Evolutionary conservation across 2,797 vertebrate genomes (phyloP), one percentile per base, ranked within the genome.

Genomic region (Corythornis leucogaster): DNA sequence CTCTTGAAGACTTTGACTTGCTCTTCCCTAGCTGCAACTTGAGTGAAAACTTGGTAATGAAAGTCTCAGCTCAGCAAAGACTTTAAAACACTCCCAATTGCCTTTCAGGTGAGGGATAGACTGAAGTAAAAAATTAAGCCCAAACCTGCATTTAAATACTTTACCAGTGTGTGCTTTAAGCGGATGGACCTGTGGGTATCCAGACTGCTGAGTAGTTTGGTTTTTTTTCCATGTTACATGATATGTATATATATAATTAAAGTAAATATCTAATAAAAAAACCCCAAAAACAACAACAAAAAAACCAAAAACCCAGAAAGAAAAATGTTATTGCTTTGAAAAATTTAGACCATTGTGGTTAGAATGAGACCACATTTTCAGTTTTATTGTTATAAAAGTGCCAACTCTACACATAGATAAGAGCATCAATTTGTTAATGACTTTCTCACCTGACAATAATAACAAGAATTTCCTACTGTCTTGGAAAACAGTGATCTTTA

Each of bases 401-500:
- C 69, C 69, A 85, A 20, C 35, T 87, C 35, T 61, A 17, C 40
- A 26, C 17, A 38, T 3, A 85, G 77, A 43, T 69, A 79, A 76
- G 51, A 81, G 12, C 57, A 71, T 91, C 53, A 80, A 66, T 66
- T 40, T 73, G 15, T 86, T 90, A 76, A 90, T 58, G 74, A 83
- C 61, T 85, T 83, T 83, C 70, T 87, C 12, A 51, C 74, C 51
- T 66, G 77, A 40, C 42, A 92, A 80, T 64, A 71, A 31, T 17
- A 71, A 46, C 19, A 71, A 70, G 20, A 12, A 62, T 80, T 86
- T 83, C 30, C 57, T 2, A 0, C 48, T 86, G 26, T 81, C 73
- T 76, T 67, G 57, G 58, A 87, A 76, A 89, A 86, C 75, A 81
- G 68, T 33, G 82, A 45, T 78, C n/a, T 73, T 78, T 66, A 78